A percentile compares a stretch with the other conserved stretches of the same genome.
These are phyloP conservation scores for Ophion ellenae DNA, from an alignment of 2,888 invertebrate genomes.

Conservation along the genomic window DNA sequence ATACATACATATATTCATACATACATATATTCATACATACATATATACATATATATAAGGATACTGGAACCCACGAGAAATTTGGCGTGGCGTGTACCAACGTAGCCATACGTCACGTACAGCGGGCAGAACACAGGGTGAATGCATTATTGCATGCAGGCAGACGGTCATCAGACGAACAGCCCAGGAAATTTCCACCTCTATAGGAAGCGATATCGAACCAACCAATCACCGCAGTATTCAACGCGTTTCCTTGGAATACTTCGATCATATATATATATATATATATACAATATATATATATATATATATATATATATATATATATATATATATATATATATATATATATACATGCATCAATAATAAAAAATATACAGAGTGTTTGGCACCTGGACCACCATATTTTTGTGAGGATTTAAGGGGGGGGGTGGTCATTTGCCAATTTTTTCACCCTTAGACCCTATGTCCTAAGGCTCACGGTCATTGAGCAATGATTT, in stretches of 20 bases:
- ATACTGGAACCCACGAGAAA: slow-evolving; percentile 41
- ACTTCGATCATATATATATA: neutral
- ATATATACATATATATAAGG: neutral
- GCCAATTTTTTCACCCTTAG: too few relatives aligned
- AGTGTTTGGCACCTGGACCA: too few relatives aligned
- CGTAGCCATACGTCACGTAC: slow-evolving; percentile 53
- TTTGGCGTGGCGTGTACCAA: slow-evolving; percentile 25
- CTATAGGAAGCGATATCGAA: slow-evolving; percentile 47
- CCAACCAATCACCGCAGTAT: slow-evolving; percentile 61
- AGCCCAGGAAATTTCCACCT: slow-evolving; percentile 60
- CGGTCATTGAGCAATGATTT: too few relatives aligned
- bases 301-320: slow-evolving; percentile 5
- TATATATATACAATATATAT: slow-evolving; percentile 21
- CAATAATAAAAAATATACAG: neutral
- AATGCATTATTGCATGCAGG: slow-evolving; percentile 47
- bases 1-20: too few relatives aligned
- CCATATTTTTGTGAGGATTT: too few relatives aligned
- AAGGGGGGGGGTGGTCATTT: too few relatives aligned
- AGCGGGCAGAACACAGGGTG: slow-evolving; percentile 46
- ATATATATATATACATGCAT: neutral
- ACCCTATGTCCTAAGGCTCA: too few relatives aligned
- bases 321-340: too few relatives aligned
- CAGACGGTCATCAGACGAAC: slow-evolving; percentile 17
- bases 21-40: too few relatives aligned
- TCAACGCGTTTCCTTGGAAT: slow-evolving; percentile 40